A percentile compares a stretch with the other conserved stretches of the same genome.
These are phyloP conservation scores for Melanostoma mellinum DNA, from an alignment of 2,888 invertebrate genomes.

Conservation along the genomic window DNA sequence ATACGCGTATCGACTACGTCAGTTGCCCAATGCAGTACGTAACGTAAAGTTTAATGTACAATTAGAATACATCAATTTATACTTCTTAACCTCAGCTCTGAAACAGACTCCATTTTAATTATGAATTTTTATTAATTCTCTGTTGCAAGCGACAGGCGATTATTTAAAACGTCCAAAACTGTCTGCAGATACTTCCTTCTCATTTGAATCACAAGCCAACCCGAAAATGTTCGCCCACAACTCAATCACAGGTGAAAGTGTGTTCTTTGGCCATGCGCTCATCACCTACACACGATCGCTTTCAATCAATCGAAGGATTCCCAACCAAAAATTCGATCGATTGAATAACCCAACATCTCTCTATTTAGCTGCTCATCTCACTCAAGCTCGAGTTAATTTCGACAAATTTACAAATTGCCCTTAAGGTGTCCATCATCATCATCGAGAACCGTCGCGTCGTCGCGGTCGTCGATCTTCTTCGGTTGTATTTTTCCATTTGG, in stretches of 20 bases:
- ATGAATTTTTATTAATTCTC: too few relatives aligned
- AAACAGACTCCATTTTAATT: too few relatives aligned
- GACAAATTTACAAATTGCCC: constrained; percentile 54
- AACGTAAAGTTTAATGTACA: too few relatives aligned
- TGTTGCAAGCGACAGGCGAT: too few relatives aligned
- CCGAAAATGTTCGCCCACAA: background rate
- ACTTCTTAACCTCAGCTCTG: too few relatives aligned
- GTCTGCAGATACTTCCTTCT: too few relatives aligned
- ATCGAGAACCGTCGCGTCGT: constrained; percentile 4
- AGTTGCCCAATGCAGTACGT: too few relatives aligned
- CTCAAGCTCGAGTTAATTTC: constrained; percentile 46
- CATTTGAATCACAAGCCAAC: constrained; percentile 7
- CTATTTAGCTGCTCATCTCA: constrained; percentile 16
- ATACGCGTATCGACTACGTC: too few relatives aligned
- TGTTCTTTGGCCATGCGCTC: constrained; percentile 1
- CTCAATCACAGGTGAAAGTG: constrained; percentile 55
- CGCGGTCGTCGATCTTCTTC: background rate
- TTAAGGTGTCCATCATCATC: constrained; percentile 22
- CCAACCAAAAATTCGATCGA: constrained; percentile 10
- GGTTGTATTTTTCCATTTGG: constrained; percentile 1
- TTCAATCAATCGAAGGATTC: constrained; percentile 37
- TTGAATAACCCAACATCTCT: constrained; percentile 38
- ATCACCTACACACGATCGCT: constrained; percentile 34
- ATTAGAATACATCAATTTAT: too few relatives aligned
- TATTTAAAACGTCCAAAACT: too few relatives aligned